Evolutionary conservation across 2,888 invertebrate species (phyloP), one percentile per base, ranked within the genome.

Genomic region (Xanthorhoe designata): DNA sequence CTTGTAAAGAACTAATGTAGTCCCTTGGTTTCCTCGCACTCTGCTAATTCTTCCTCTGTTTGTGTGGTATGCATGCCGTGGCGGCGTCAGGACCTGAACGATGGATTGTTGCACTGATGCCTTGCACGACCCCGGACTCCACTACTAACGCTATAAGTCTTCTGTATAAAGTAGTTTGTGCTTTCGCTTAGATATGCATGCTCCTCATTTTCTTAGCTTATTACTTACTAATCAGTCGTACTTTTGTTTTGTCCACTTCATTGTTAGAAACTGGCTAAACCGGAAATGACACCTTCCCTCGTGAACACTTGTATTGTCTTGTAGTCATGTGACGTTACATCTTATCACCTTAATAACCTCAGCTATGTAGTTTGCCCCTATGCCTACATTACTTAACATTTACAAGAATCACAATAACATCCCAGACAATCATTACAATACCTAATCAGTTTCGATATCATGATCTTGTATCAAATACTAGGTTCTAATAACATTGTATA

Each of bases 1-100:
- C 57, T 47, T 62, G 2, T 54, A 59, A 66, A 38, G 57, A 61
- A 52, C 52, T 63, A 18, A 35, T 60, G 35, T 45, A 61, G 68
- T 35, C 45, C 56, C 61, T 58, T 42, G 45, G 32, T 32, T 32
- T 60, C 61, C 74, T 71, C 79, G 89, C 88, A 86, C 87, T 84
- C 73, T 69, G 90, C 89, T 91, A 92, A 90, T 83, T 76, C 80
- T 69, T 75, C 78, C 75, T 81, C 79, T 86, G 82, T 87, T 90
- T 87, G 83, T 91, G 89, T 91, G 89, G 84, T 85, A 83, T 90
- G 92, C 92, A 91, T 91, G 91, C 91, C 80, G 85, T 85, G 87
- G 81, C 84, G 88, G 83, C 84, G 84, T 78, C 91, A 92, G 92
- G 92, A 92, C 87, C 87, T 92, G 85, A 93, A 92, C 88, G 91